Evolutionary conservation across 2,113 vertebrate species (phyloP).

Genomic region (Alexandromys fortis): DNA sequence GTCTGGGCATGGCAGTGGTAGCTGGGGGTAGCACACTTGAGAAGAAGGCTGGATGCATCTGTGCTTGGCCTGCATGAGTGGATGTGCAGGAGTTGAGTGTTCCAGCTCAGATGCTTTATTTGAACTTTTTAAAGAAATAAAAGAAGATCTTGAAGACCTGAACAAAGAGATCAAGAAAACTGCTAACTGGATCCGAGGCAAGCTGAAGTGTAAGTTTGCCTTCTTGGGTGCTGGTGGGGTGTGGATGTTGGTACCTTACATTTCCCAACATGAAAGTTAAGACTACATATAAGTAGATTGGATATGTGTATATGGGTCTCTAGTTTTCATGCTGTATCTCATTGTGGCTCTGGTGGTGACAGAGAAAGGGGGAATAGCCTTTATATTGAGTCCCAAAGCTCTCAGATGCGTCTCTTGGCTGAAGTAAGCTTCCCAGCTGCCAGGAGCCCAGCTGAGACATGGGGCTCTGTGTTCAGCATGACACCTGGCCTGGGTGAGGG

Average conservation of each 20-base stretch:
- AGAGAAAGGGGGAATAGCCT: neutral
- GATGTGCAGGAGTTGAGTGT: fast-evolving
- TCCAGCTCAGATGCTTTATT: neutral
- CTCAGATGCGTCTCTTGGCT: too few relatives aligned
- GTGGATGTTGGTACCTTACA: neutral
- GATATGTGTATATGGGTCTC: neutral
- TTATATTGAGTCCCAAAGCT: neutral
- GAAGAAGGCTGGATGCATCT: too few relatives aligned
- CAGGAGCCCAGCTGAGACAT: neutral
- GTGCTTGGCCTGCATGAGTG: neutral
- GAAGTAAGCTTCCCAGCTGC: neutral
- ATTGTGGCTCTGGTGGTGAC: neutral
- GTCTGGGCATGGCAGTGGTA: neutral
- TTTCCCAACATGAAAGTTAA: neutral
- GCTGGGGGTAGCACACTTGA: neutral
- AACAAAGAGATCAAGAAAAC: conserved; percentile 95
- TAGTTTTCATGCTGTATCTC: neutral
- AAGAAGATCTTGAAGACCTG: conserved; percentile 93
- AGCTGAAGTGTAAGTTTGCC: conserved; percentile 83
- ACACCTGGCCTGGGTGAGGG: fast-evolving
- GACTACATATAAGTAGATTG: neutral
- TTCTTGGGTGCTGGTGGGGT: neutral
- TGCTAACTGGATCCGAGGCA: conserved; percentile 91
- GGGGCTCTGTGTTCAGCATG: neutral
- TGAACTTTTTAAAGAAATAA: conserved; percentile 88